Conservation (phyloP, 2,888 invertebrate genomes). For the Eupeodes latifasciatus region DNA sequence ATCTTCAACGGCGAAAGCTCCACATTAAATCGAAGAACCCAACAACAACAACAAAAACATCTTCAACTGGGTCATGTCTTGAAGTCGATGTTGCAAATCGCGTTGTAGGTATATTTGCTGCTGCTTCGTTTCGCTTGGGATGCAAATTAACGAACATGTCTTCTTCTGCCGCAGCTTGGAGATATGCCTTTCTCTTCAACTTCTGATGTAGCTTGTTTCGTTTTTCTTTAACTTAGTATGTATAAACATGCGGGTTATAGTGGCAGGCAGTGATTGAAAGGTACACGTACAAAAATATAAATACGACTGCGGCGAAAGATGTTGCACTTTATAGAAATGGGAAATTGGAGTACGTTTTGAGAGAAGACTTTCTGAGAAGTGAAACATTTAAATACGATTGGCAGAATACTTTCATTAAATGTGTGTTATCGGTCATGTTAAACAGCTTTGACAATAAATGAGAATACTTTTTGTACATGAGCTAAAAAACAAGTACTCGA, state of each 20-base stretch:
- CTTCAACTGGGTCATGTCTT: slow-evolving; percentile 71
- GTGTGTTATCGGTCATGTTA: slow-evolving; percentile 38
- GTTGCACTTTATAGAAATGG: slow-evolving; percentile 40
- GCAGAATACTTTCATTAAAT: slow-evolving; percentile 50
- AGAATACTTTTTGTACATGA: too few relatives aligned
- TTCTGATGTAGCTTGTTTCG: background rate
- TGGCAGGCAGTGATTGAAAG: slow-evolving; percentile 68
- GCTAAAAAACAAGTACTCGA: too few relatives aligned
- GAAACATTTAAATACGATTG: slow-evolving; percentile 45
- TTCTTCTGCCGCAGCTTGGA: slow-evolving; percentile 6
- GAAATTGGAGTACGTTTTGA: slow-evolving; percentile 8
- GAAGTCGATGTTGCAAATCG: slow-evolving; percentile 63
- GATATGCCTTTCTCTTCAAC: slow-evolving; percentile 67
- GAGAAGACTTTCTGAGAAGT: slow-evolving; percentile 27
- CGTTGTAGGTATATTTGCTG: background rate
- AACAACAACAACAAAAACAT: slow-evolving; percentile 15
- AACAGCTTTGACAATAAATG: background rate
- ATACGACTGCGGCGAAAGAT: slow-evolving; percentile 45
- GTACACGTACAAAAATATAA: slow-evolving; percentile 21
- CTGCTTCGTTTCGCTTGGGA: slow-evolving; percentile 57
- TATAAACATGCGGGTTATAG: slow-evolving; percentile 42
- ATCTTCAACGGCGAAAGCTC: slow-evolving; percentile 62
- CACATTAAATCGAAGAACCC: background rate
- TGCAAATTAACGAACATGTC: slow-evolving; percentile 75
- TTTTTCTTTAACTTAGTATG: too few relatives aligned